Conservation (phyloP, 1,140 invertebrate genomes). For the Platorchestia sp. region DNA sequence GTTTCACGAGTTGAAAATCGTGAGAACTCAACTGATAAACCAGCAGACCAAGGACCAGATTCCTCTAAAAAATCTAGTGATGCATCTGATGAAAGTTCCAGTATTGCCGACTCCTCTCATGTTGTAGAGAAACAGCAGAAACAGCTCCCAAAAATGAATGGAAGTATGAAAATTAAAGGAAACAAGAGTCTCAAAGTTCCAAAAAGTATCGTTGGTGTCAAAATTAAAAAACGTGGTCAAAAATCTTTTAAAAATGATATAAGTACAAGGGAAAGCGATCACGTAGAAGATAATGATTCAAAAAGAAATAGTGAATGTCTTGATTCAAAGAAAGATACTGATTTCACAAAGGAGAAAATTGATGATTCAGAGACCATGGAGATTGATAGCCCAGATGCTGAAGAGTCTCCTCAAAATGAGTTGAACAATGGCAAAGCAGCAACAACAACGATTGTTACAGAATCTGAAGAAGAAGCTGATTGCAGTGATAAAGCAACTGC, state of each 20-base stretch:
- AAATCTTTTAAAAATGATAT: not conserved
- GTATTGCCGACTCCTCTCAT: not conserved
- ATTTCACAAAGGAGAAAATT: not conserved
- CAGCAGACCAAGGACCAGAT: not conserved
- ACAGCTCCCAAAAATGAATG: not conserved
- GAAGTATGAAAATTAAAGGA: not conserved
- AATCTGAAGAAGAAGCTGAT: not conserved
- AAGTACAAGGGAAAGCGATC: not conserved
- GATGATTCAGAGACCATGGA: not conserved
- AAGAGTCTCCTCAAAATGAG: not conserved
- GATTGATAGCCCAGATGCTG: not conserved
- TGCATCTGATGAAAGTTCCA: not conserved
- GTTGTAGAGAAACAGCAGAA: not conserved
- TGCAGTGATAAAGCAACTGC: not conserved
- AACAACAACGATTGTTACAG: not conserved
- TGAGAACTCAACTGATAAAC: not conserved
- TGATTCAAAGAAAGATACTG: not conserved
- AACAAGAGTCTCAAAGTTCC: not conserved
- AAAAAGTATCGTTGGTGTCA: not conserved
- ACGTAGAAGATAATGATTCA: not conserved
- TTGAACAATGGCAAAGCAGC: not conserved
- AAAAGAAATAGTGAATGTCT: not conserved
- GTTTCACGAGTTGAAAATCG: not conserved
- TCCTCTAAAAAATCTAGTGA: not conserved
- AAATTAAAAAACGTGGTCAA: not conserved